Percentiles rank a stretch among this genome's conserved stretches.
Evolutionary conservation across 2,888 invertebrate species (phyloP).

Genomic region (Apodemia duryi): DNA sequence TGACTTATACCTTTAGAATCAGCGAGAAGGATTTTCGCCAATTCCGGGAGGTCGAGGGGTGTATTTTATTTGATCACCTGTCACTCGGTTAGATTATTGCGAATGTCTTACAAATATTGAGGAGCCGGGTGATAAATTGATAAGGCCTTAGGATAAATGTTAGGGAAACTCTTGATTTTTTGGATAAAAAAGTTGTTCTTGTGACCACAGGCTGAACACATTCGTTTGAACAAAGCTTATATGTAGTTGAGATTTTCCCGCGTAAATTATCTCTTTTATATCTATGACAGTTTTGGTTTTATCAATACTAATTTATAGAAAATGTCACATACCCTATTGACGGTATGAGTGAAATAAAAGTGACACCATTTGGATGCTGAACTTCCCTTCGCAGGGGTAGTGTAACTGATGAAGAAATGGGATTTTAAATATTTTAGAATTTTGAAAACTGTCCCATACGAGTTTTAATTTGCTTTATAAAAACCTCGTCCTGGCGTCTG

Average conservation of each 20-base stretch:
- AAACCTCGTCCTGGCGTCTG: no score
- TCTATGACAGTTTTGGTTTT: background rate
- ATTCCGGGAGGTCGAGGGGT: slow-evolving; percentile 54
- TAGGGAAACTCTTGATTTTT: background rate
- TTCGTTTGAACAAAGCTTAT: background rate
- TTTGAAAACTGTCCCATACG: no score
- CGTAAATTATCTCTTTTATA: no score
- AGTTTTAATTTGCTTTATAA: no score
- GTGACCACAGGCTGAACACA: background rate
- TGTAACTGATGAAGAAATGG: no score
- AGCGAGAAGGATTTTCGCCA: slow-evolving; percentile 47
- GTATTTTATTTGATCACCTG: slow-evolving; percentile 67
- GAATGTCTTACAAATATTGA: slow-evolving; percentile 63
- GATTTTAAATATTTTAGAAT: no score
- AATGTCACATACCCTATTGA: no score
- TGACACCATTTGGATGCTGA: no score
- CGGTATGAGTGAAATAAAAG: no score
- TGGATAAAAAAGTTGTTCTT: background rate
- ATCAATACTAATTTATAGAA: no score
- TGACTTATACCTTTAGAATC: background rate
- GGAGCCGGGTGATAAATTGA: slow-evolving; percentile 11
- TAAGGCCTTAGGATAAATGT: slow-evolving; percentile 11
- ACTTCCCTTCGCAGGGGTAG: no score
- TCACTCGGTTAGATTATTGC: slow-evolving; percentile 50
- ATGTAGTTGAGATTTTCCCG: no score